Evolutionary conservation across 2,113 vertebrate species (phyloP).

Genomic region (Mystacornis crossleyi): DNA sequence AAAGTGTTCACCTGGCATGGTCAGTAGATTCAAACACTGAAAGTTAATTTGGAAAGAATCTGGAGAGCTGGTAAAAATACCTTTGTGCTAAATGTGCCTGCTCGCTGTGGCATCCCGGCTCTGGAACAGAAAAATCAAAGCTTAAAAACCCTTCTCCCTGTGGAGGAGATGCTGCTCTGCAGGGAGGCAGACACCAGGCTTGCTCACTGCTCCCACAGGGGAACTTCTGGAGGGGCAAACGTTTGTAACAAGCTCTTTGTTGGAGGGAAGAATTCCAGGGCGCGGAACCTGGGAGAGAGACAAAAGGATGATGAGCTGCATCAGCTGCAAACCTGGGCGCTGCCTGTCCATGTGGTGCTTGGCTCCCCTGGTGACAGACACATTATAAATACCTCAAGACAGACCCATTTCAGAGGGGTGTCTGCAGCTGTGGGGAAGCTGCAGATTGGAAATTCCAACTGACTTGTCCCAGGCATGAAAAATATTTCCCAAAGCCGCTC

Average conservation of each 20-base stretch:
- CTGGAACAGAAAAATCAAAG: neutral
- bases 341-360: neutral
- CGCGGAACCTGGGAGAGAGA: neutral
- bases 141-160: neutral
- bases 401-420: conserved; percentile 39
- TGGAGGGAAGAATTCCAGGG: neutral
- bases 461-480: conserved; percentile 24
- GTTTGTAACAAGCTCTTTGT: neutral
- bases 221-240: fast-evolving
- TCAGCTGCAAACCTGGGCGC: conserved; percentile 54
- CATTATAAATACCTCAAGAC: conserved; percentile 63
- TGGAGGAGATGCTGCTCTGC: neutral
- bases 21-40: neutral
- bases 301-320: neutral
- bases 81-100: neutral
- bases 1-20: neutral
- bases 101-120: neutral
- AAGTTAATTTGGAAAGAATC: neutral
- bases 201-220: neutral
- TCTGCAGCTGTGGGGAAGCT: conserved; percentile 50
- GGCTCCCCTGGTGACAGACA: conserved; percentile 61
- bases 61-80: neutral
- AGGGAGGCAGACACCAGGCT: neutral
- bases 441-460: conserved; percentile 47
- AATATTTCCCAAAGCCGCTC: neutral